A percentile compares a stretch with the other conserved stretches of the same genome.
phyloP scores from a whole-genome alignment of 2,888 invertebrate species.

The Heteromurus nitidus region DNA sequence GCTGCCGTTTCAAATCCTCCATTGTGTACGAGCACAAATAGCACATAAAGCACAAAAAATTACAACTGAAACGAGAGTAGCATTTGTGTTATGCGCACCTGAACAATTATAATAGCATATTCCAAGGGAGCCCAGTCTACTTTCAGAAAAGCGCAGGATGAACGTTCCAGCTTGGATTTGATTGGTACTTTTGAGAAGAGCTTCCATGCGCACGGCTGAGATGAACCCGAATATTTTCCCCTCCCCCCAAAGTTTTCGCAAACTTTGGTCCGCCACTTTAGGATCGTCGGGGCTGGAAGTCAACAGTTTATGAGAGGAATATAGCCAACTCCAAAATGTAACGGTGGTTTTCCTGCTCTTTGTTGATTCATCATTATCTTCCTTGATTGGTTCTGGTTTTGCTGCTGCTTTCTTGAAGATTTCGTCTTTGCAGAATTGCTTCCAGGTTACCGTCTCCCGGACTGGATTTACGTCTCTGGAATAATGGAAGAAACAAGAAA shows the following conservation, averaged over 20 bases:
- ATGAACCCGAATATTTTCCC: conserved; percentile 51
- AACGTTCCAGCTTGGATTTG: conserved; percentile 35
- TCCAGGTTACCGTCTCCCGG: conserved; percentile 31
- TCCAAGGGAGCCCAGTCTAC: conserved; percentile 7
- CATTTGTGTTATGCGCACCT: too few relatives aligned
- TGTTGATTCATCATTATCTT: not conserved
- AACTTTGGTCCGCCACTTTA: conserved; percentile 28
- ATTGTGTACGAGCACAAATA: conserved; percentile 10
- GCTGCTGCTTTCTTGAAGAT: not conserved
- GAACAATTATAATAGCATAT: conserved; percentile 29
- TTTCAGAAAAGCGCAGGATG: conserved; percentile 45
- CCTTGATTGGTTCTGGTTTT: not conserved
- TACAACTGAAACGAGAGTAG: not conserved
- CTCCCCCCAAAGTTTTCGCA: conserved; percentile 33
- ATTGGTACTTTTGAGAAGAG: not conserved
- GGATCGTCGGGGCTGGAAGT: conserved; percentile 26
- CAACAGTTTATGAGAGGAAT: conserved; percentile 28
- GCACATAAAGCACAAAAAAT: too few relatives aligned
- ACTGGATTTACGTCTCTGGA: not conserved
- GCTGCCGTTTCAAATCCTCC: conserved; percentile 43
- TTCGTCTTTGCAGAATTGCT: conserved; percentile 32
- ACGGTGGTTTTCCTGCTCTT: conserved; percentile 18
- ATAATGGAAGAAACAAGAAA: too few relatives aligned
- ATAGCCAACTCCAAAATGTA: conserved; percentile 44
- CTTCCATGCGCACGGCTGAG: not conserved